Percentiles rank a stretch among this genome's conserved stretches.
phyloP scores from a whole-genome alignment of 2,113 vertebrate species.

The Capra hircus region DNA sequence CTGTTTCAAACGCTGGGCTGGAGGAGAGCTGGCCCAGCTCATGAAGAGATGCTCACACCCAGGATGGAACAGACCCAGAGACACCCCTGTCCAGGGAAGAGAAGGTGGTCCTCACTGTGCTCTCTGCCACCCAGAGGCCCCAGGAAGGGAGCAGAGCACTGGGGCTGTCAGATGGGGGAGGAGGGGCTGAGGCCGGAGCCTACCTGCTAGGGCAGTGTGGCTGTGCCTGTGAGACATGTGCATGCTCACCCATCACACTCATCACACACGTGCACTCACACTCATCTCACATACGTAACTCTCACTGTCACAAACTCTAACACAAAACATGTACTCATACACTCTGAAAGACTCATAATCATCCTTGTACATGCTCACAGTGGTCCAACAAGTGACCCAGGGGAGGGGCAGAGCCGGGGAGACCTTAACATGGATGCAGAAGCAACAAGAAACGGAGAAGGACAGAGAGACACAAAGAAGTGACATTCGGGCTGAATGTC shows the following conservation, averaged over 20 bases:
- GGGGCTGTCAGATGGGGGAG: accelerated
- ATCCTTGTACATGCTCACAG: not conserved
- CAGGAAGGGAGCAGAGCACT: not conserved
- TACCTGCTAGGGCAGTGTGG: not conserved
- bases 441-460: not conserved
- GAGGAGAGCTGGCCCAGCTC: not conserved
- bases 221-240: not conserved
- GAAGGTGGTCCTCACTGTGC: not conserved
- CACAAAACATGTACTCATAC: too few relatives aligned
- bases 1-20: not conserved
- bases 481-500: accelerated
- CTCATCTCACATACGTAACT: not conserved
- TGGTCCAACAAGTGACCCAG: not conserved
- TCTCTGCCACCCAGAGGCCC: not conserved
- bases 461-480: not conserved
- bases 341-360: not conserved
- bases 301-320: not conserved
- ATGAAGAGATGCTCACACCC: not conserved
- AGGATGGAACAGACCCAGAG: not conserved
- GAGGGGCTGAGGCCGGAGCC: accelerated
- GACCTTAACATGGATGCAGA: not conserved
- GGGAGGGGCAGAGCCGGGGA: not conserved
- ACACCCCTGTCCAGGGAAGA: accelerated
- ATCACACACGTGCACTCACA: not conserved
- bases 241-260: not conserved